Base-by-base conservation (phyloP, 2,113 vertebrate genomes). In the Phalacrocorax aristotelis region DNA sequence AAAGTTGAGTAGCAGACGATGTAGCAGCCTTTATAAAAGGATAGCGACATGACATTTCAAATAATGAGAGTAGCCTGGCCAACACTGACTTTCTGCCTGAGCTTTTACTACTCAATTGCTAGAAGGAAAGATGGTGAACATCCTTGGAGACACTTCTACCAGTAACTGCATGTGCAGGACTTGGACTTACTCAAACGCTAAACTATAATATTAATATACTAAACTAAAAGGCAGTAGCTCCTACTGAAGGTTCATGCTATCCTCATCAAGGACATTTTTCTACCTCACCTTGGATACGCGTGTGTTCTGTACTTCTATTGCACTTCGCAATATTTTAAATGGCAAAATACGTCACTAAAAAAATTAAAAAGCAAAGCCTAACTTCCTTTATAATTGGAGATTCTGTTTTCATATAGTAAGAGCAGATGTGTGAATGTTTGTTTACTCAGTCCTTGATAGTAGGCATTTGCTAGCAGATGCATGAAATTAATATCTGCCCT, bases 401-500 rank as follows among this genome's bases (percentile, higher is more conserved):
- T 91, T 75, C 78, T 61, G 83, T 77, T 91, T 95, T 69, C 95
- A 91, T 85, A 79, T 66, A 87, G 93, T 27, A 51, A 86, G 62
- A 97, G 90, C 96, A 97, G 97, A 97, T 97, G 95, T 84, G 83
- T 78, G 96, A 95, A 92, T 97, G 94, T 97, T 97, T 98, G 96
- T 97, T 97, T 98, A 96, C 90, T 86, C 54, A 10, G 88, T 90
- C 95, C 93, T 88, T 91, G 81, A 91, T 92, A 95, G 95, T 91
- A 96, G 95, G 83, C 95, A 96, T 96, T 96, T 97, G 95, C 96
- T 91, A 97, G 94, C 88, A 97, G 97, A 98, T 95, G 97, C 97
- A 97, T 97, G 97, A 98, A 98, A 98, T 98, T 98, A 97, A 98
- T 97, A 97, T 95, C 96, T 97, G 95, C 91, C 58, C 68, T 84